These are phyloP conservation scores for Cheilosia vulpina DNA, from an alignment of 2,888 invertebrate species.

Conservation along the genomic window DNA sequence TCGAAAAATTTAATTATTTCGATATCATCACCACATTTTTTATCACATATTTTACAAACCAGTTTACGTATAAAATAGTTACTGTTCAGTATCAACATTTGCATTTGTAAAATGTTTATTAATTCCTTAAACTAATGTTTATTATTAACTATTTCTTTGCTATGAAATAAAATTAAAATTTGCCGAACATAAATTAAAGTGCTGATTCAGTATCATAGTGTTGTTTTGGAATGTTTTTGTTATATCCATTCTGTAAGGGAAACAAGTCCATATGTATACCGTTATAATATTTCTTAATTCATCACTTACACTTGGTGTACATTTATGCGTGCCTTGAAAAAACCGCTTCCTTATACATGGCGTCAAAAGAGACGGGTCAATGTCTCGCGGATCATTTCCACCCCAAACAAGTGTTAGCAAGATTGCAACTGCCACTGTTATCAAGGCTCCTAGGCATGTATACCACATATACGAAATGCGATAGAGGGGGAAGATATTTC, in stretches of 20 bases:
- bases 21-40: no score
- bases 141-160: not conserved
- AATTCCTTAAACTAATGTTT: not conserved
- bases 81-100: not conserved
- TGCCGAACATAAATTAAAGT: constrained; percentile 18
- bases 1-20: no score
- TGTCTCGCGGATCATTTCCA: constrained; percentile 85
- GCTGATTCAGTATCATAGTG: constrained; percentile 46
- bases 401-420: constrained; percentile 80
- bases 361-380: constrained; percentile 87
- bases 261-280: not conserved
- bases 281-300: not conserved
- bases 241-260: constrained; percentile 76
- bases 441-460: constrained; percentile 86
- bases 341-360: constrained; percentile 84
- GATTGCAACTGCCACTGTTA: constrained; percentile 85
- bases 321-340: constrained; percentile 67
- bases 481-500: constrained; percentile 84
- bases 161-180: not conserved
- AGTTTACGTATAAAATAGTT: not conserved
- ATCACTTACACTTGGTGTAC: constrained; percentile 75
- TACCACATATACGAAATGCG: constrained; percentile 93
- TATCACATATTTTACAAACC: no score
- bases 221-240: constrained; percentile 78
- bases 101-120: not conserved